Base-by-base conservation (phyloP, 1,140 invertebrate genomes). In the Diabrotica virgifera region DNA sequence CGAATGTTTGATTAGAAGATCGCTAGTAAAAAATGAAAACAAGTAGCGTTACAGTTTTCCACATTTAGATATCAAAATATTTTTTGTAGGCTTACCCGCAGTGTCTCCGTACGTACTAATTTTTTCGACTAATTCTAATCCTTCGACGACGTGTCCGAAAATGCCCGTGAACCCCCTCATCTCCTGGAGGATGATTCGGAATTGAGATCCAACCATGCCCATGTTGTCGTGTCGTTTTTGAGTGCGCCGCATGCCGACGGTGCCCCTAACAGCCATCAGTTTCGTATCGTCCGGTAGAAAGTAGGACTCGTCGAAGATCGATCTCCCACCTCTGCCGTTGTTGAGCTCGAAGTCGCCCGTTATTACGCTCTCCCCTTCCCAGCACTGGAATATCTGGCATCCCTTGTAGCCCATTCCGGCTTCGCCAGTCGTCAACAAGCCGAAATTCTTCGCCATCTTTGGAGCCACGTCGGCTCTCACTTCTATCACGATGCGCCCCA, bases 391-490 rank as follows among this genome's bases (percentile, higher is more conserved):
- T 64, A 93, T 87, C 58, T 85, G 81, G 77, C 90, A 93, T 10
- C 90, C 90, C 65, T 89, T 89, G 74, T 92, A 93, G 36, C 90
- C 88, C 61, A 89, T 84, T 9, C 91, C 91, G 14, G 87, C 83
- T 70, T 93, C 91, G 3, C 92, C 91, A 0, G 89, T 91, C 9
- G 90, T 86, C 5, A 97, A 80, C 0, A 89, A 83, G 64, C 87
- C 85, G 79, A 96, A 97, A 79, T 97, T 97, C 76, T 93, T 91
- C 24, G 91, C 89, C 85, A 96, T 97, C 74, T 90, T 93, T 5
- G 95, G 95, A 5, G 93, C 93, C 5, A 88, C 86, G 78, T 96
- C 91, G 6, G 87, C 87, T 68, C 91, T 86, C 7, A 95, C 87
- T 82, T 96, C 91, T 67, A 94, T 89, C 5, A 94, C 85, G 58